phyloP scores from a whole-genome alignment of 2,888 invertebrate species.

The Electrophaes corylata region DNA sequence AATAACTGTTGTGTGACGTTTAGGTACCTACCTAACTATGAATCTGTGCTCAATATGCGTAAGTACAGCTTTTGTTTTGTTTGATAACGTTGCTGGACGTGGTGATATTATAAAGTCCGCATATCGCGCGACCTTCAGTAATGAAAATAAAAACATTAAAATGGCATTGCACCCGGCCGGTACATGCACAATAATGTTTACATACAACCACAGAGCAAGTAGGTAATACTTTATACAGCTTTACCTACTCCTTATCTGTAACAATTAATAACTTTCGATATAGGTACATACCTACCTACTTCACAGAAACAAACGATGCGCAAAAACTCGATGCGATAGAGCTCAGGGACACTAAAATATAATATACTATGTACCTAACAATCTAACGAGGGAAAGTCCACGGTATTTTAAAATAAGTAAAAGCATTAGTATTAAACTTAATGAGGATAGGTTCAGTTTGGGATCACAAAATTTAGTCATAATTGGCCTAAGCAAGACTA shows the following conservation, averaged over 20 bases:
- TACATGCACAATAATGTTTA: slow-evolving; percentile 19
- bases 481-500: too few species aligned
- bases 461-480: too few species aligned
- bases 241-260: slow-evolving; percentile 4
- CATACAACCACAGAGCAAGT: slow-evolving; percentile 12
- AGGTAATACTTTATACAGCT: background rate
- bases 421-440: too few species aligned
- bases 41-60: slow-evolving; percentile 31
- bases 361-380: background rate
- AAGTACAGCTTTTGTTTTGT: slow-evolving; percentile 50
- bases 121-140: slow-evolving; percentile 57
- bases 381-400: background rate
- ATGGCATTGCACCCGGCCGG: slow-evolving; percentile 34
- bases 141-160: slow-evolving; percentile 49
- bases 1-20: too few species aligned
- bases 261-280: slow-evolving; percentile 6
- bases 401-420: too few species aligned
- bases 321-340: background rate
- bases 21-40: background rate
- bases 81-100: slow-evolving; percentile 53
- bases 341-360: background rate
- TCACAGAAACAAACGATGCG: slow-evolving; percentile 1
- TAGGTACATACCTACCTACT: background rate
- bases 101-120: slow-evolving; percentile 53
- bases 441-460: too few species aligned